Percentiles rank a stretch among this genome's conserved stretches.
phyloP scores from a whole-genome alignment of 1,140 invertebrate species.

The Gryon sp. region DNA sequence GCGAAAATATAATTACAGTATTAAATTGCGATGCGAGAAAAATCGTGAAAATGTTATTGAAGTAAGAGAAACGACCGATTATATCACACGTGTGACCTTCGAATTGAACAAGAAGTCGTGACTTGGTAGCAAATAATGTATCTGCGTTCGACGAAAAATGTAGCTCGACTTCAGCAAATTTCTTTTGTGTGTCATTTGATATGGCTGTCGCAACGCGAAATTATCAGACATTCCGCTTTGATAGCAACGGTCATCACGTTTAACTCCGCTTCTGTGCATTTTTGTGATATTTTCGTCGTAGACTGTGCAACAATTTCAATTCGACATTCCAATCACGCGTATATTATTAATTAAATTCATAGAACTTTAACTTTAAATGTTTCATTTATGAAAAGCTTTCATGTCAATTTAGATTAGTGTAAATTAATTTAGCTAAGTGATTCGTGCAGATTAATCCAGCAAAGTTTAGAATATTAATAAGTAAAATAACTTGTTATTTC shows the following conservation, averaged over 20 bases:
- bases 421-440: no score
- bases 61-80: slow-evolving; percentile 22
- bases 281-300: background rate
- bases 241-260: slow-evolving; percentile 25
- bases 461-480: no score
- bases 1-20: no score
- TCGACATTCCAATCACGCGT: background rate
- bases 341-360: no score
- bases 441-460: no score
- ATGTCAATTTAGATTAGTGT: no score
- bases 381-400: no score
- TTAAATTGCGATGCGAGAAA: slow-evolving; percentile 24
- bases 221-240: slow-evolving; percentile 19
- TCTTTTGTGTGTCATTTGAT: slow-evolving; percentile 31
- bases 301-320: background rate
- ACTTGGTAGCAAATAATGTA: slow-evolving; percentile 31
- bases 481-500: no score
- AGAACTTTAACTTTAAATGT: no score
- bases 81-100: slow-evolving; percentile 37
- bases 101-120: slow-evolving; percentile 26
- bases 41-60: slow-evolving; percentile 9
- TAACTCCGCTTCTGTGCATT: slow-evolving; percentile 2
- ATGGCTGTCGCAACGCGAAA: slow-evolving; percentile 3
- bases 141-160: slow-evolving; percentile 19
- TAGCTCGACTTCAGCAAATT: slow-evolving; percentile 8